Evolutionary conservation across 2,888 invertebrate genomes (phyloP).

Genomic region (Idaea straminata): DNA sequence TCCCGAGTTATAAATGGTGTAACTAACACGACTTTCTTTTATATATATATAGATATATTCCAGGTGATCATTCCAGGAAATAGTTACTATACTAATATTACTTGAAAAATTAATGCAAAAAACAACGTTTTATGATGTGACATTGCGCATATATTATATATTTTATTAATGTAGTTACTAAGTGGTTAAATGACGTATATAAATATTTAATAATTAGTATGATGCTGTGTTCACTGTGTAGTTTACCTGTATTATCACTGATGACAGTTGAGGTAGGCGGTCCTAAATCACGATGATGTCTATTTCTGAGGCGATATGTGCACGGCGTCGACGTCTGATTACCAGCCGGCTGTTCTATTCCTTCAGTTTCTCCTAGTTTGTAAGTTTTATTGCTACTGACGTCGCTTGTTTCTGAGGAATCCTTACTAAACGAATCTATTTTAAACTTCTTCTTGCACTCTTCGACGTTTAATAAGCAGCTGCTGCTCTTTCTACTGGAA

Average conservation of each 20-base stretch:
- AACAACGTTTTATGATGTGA: background rate
- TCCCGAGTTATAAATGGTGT: too few species aligned
- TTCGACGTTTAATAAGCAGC: conserved; percentile 57
- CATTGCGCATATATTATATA: background rate
- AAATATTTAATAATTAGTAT: background rate
- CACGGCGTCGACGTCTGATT: conserved; percentile 38
- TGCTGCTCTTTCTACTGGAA: conserved; percentile 64
- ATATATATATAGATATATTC: too few species aligned
- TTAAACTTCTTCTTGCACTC: conserved; percentile 74
- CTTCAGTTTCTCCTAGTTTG: conserved; percentile 57
- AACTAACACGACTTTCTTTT: too few species aligned
- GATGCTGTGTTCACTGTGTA: background rate
- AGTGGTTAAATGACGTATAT: background rate
- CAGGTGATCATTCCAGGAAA: background rate
- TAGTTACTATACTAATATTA: background rate
- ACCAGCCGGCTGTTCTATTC: conserved; percentile 43
- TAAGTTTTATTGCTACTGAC: conserved; percentile 45
- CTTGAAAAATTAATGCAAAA: background rate
- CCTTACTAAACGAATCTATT: conserved; percentile 72
- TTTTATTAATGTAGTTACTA: background rate
- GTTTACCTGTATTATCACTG: conserved; percentile 64
- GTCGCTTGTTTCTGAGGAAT: conserved; percentile 47
- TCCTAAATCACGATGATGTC: conserved; percentile 56
- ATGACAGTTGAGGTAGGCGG: conserved; percentile 63
- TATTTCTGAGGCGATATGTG: conserved; percentile 57